Evolutionary conservation across 2,888 invertebrate genomes (phyloP).

Genomic region (Spilosoma lubricipeda): DNA sequence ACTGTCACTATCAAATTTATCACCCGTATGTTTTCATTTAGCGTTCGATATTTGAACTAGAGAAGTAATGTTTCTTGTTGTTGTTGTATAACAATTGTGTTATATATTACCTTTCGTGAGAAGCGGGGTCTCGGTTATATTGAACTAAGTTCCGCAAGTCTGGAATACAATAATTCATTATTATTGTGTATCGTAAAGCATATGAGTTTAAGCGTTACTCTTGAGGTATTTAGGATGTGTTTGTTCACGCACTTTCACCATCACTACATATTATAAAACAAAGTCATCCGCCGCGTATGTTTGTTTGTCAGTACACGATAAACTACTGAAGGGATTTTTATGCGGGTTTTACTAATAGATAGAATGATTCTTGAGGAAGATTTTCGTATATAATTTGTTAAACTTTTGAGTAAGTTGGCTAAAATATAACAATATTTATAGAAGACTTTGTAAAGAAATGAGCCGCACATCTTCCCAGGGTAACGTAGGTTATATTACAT

Average conservation of each 20-base stretch:
- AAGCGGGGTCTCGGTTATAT: slow-evolving; percentile 1
- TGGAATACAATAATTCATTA: neutral
- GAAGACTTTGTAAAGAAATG: too few species aligned
- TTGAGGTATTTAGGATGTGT: neutral
- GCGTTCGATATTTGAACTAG: slow-evolving; percentile 45
- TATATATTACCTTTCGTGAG: slow-evolving; percentile 35
- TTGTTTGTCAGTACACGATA: too few species aligned
- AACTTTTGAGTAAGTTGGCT: too few species aligned
- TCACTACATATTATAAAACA: too few species aligned
- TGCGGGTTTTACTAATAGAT: too few species aligned
- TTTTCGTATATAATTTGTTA: too few species aligned
- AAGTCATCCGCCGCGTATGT: too few species aligned
- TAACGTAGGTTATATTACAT: too few species aligned
- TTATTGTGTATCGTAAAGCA: neutral
- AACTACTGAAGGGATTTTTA: too few species aligned
- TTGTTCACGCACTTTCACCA: neutral
- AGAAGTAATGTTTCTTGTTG: slow-evolving; percentile 47
- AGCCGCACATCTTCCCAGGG: too few species aligned
- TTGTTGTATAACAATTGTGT: slow-evolving; percentile 28
- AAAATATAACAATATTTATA: too few species aligned
- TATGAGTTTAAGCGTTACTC: neutral
- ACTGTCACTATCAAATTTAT: neutral
- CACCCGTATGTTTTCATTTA: slow-evolving; percentile 22
- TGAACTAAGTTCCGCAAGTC: slow-evolving; percentile 8
- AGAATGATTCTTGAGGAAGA: too few species aligned